Conservation (phyloP, 2,113 vertebrate genomes). For the Hepsetus odoe region DNA sequence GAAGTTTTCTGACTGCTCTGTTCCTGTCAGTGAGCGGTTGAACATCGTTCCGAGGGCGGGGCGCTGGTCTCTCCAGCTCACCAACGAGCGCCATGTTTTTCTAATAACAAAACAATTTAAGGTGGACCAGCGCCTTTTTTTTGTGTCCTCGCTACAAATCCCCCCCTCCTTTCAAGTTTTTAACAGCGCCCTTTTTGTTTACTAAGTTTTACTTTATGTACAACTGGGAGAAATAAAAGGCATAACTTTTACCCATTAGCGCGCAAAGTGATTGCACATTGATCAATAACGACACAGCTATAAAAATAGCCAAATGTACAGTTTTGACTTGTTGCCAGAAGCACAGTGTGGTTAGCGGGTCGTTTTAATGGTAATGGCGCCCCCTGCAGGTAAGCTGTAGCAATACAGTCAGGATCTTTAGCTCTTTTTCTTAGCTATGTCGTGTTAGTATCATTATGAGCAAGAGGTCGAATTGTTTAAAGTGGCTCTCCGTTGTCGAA, state of each 20-base stretch:
- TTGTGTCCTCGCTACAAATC: not conserved
- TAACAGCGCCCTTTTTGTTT: too few relatives aligned
- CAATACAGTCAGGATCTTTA: not conserved
- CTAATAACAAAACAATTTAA: slow-evolving; percentile 62
- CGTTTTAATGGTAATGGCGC: not conserved
- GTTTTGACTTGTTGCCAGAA: not conserved
- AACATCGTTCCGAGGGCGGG: slow-evolving; percentile 57
- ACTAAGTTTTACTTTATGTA: too few relatives aligned
- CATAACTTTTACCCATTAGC: not conserved
- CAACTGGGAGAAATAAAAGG: too few relatives aligned
- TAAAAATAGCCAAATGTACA: not conserved
- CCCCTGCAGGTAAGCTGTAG: not conserved
- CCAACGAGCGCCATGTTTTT: slow-evolving; percentile 62
- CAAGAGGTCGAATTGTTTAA: too few relatives aligned
- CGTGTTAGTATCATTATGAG: too few relatives aligned
- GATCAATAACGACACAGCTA: not conserved
- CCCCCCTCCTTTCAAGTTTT: not conserved
- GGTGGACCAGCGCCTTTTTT: slow-evolving; percentile 56
- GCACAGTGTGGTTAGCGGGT: not conserved
- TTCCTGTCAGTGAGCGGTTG: slow-evolving; percentile 35
- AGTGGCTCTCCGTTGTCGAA: too few relatives aligned
- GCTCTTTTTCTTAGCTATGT: too few relatives aligned
- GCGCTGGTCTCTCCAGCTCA: slow-evolving; percentile 3
- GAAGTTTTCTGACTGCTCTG: slow-evolving; percentile 42
- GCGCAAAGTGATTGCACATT: not conserved